Percentiles rank a stretch among this genome's conserved stretches.
Evolutionary conservation across 2,888 invertebrate species (phyloP).

Genomic region (Cheilosia urbana): DNA sequence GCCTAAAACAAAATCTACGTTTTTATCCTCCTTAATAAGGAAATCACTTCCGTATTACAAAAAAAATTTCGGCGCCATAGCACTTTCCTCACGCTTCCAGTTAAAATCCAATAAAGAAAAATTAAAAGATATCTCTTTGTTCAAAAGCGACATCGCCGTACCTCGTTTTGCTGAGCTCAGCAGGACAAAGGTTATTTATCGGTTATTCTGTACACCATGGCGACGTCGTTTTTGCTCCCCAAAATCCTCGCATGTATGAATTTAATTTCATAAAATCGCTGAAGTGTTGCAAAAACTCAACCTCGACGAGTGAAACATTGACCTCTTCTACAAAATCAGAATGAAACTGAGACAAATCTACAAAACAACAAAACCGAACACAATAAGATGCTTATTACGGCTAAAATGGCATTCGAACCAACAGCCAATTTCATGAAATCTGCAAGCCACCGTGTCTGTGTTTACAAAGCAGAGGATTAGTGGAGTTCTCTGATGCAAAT

Average conservation of each 20-base stretch:
- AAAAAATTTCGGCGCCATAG: constrained; percentile 4
- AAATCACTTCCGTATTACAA: neutral
- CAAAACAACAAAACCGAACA: constrained; percentile 37
- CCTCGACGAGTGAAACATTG: constrained; percentile 61
- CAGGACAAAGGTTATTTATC: constrained; percentile 62
- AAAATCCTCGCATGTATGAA: constrained; percentile 19
- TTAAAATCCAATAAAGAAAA: constrained; percentile 25
- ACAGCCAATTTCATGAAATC: constrained; percentile 40
- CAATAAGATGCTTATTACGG: constrained; percentile 66
- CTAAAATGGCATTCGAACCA: constrained; percentile 42
- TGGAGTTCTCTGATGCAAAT: constrained; percentile 44
- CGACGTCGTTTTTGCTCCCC: constrained; percentile 57
- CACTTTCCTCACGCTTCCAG: neutral
- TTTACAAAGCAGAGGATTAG: constrained; percentile 67
- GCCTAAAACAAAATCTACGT: neutral
- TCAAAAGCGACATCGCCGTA: constrained; percentile 1
- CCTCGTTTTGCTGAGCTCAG: constrained; percentile 44
- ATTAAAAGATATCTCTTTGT: constrained; percentile 39
- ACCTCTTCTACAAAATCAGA: constrained; percentile 52
- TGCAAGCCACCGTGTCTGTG: constrained; percentile 50
- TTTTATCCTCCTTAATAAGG: neutral
- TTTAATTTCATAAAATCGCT: constrained; percentile 63
- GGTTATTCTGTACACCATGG: constrained; percentile 39
- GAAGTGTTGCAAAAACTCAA: constrained; percentile 49
- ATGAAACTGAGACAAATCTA: neutral